Base-by-base conservation (phyloP, 2,888 invertebrate genomes). In the Cryptus viduatorius region DNA sequence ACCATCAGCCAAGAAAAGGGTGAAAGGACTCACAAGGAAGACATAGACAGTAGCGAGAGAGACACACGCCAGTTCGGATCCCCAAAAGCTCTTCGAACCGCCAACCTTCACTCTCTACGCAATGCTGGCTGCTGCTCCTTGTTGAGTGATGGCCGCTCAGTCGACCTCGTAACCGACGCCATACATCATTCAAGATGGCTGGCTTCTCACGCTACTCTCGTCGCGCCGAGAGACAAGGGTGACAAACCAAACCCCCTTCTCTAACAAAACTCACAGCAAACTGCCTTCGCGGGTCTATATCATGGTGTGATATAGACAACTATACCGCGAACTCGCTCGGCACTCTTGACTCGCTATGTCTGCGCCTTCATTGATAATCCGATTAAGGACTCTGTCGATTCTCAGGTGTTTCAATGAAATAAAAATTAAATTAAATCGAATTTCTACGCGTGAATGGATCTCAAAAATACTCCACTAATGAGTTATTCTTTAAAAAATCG, bases 141-240 rank as follows among this genome's bases (percentile, higher is more conserved):
- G 91, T 94, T 95, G 95, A 95, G 94, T 95, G 95, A 95, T 95
- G 95, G 95, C 94, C 94, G 94, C 94, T 93, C 93, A 94, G 94
- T 92, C 94, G 94, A 94, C 94, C 94, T 94, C 93, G 94, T 94
- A 95, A 94, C 94, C 94, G 94, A 94, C 94, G 94, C 94, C 94
- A 95, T 95, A 95, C 94, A 95, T 95, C 95, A 95, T 95, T 94
- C 94, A 94, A 94, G 93, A 93, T 94, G 93, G 94, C 94, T 93
- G 93, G 92, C 90, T 91, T 90, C 90, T 91, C 91, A 92, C 90
- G 90, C 90, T 89, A 89, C 88, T 90, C 89, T 59, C 78, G 67
- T 79, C 67, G 75, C 68, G 79, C 53, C 77, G 89, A 92, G 89
- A 91, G 90, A 91, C 90, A 91, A 91, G 92, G 92, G 91, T 93